Evolutionary conservation across 2,113 vertebrate genomes (phyloP), one percentile per base, ranked within the genome.

Genomic region (Menidia beryllina): DNA sequence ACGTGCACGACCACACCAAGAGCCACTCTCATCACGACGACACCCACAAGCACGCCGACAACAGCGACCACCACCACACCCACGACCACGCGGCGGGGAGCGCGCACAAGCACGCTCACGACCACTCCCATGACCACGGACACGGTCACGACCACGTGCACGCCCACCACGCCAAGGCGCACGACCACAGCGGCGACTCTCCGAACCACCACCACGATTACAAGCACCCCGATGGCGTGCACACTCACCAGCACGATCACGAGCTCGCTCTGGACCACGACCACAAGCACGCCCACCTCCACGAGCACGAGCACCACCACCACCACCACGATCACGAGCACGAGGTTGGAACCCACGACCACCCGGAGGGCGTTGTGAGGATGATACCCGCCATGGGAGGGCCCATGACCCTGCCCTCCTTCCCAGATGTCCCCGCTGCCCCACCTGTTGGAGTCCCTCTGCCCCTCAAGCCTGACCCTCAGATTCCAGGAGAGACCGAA

Each of bases 291-390:
- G 24, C 14, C 21, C 93, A 93, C 69, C 81, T 92, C 59, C 92
- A 93, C 2, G 79, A 81, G 3, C 87, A 94, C 2, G 91, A 94
- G 75, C 93, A 94, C 80, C 92, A 94, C 61, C 91, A 92, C 61
- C 93, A 93, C 52, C 90, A 93, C 62, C 91, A 93, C 1, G 21
- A 74, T 0, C 89, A 92, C 7, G 10, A 39, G 0, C 89, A 89
- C 10, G 61, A 80, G 21, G 11, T 1, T 0, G 0, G 3, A 1
- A 0, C 1, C 5, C 86, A 82, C 2, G 64, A 73, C 21, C 26
- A 73, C 1, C 85, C 91, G 1, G 27, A 69, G 1, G 91, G 93
- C 19, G 5, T 0, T 1, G 84, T 93, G 55, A 75, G 4, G n/a
- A 11, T 69, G n/a, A 41, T 93, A 27, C 81, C 82, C 0, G 1